Percentiles rank a stretch among this genome's conserved stretches.
Evolutionary conservation across 2,113 vertebrate genomes (phyloP).

Genomic region (Myotis davidii): DNA sequence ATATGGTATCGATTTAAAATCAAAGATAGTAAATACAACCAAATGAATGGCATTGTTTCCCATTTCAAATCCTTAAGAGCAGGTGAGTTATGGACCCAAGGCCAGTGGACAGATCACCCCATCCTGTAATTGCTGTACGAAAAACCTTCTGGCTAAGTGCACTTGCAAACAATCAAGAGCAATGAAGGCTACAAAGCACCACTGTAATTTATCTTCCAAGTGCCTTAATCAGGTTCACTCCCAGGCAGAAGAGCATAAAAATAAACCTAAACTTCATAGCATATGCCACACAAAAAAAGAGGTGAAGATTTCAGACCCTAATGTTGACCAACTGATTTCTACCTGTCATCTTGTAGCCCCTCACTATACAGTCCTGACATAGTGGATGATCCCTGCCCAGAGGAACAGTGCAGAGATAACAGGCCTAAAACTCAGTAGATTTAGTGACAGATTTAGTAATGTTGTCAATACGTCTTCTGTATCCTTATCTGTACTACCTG

Average conservation of each 20-base stretch:
- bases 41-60: neutral
- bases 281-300: neutral
- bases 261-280: neutral
- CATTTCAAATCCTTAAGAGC: conserved; percentile 24
- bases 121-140: neutral
- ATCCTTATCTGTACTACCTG: neutral
- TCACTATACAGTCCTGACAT: neutral
- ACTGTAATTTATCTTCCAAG: neutral
- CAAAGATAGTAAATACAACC: neutral
- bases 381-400: neutral
- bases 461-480: neutral
- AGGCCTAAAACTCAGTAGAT: neutral
- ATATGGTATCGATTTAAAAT: neutral
- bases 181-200: neutral
- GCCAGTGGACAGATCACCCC: neutral
- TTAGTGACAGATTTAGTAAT: neutral
- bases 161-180: neutral
- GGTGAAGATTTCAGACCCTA: neutral
- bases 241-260: neutral
- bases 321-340: neutral
- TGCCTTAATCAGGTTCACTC: neutral
- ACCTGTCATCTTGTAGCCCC: neutral
- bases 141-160: neutral
- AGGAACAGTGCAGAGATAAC: neutral
- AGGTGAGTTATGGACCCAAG: neutral